Base-by-base conservation (phyloP, 2,888 invertebrate genomes). In the Parapristionchus giblindavisi region DNA sequence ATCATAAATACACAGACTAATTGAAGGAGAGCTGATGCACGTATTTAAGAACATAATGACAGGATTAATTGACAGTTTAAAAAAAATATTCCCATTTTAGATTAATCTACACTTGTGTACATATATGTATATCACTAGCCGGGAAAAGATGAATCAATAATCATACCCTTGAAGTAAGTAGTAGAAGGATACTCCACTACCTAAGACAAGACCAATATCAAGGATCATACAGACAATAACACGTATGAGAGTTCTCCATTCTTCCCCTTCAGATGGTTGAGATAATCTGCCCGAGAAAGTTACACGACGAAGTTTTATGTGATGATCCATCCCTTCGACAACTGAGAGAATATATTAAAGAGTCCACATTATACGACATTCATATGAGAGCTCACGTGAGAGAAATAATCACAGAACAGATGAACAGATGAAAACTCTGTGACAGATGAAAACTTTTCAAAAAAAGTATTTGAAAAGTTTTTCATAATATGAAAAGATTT, bases 101-200 rank as follows among this genome's bases (percentile, higher is more conserved):
- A n/a, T n/a, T n/a, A n/a, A n/a, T n/a, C n/a, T n/a, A n/a, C n/a
- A n/a, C n/a, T n/a, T n/a, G n/a, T n/a, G n/a, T n/a, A n/a, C n/a
- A n/a, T n/a, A n/a, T n/a, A n/a, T n/a, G n/a, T n/a, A n/a, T n/a
- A n/a, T n/a, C n/a, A n/a, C n/a, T 24, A 56, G 11, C n/a, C 17
- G 24, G 8, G 27, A 56, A 24, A 21, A 56, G 11, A 17, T 11
- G n/a, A n/a, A n/a, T n/a, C 34, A 21, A 29, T 65, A 17, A 71
- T 17, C 70, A 21, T 17, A 71, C 70, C 70, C 70, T 71, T 54
- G 56, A 40, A 71, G 56, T n/a, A 40, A 54, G 24, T 71, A 56
- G 27, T 38, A 40, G 38, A 56, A 48, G n/a, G 56, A 21, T 29
- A 71, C 40, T 54, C 70, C 70, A 29, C 54, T 38, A 8, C 4